Conservation (phyloP, 1,140 invertebrate species). For the Zaprionus inermis region DNA sequence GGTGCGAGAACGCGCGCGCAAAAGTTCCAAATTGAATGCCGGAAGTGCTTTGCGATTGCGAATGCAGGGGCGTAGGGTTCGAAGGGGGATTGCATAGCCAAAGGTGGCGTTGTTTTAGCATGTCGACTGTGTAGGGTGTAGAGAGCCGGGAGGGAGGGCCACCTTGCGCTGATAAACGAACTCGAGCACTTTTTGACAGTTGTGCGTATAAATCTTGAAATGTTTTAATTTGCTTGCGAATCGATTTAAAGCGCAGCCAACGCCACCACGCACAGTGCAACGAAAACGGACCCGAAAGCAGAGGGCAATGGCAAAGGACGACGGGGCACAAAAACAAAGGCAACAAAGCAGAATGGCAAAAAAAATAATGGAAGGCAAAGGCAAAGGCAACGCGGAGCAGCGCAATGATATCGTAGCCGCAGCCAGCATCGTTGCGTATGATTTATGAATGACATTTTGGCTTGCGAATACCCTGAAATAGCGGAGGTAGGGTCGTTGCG, state of each 20-base stretch:
- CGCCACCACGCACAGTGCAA: conserved; percentile 3
- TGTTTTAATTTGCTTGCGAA: conserved; percentile 84
- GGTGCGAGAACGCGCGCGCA: conserved; percentile 28
- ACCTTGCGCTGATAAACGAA: conserved; percentile 66
- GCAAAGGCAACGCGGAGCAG: conserved; percentile 8
- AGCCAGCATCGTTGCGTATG: conserved; percentile 77
- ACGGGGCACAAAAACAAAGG: neutral
- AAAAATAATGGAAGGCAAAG: neutral
- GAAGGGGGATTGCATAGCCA: neutral
- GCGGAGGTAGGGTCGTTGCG: no score
- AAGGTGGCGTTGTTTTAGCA: conserved; percentile 10
- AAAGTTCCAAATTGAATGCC: conserved; percentile 65
- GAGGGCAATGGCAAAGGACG: neutral
- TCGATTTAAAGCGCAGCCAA: conserved; percentile 73
- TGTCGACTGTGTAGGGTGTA: neutral
- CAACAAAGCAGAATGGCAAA: conserved; percentile 22
- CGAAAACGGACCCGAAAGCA: conserved; percentile 5
- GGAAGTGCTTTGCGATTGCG: conserved; percentile 69
- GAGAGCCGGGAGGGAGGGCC: neutral
- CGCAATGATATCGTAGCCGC: conserved; percentile 52
- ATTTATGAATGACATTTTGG: conserved; percentile 82
- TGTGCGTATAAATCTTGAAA: conserved; percentile 84
- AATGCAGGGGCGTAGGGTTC: conserved; percentile 31
- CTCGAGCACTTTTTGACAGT: conserved; percentile 79
- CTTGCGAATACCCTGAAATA: conserved; percentile 38